Evolutionary conservation across 2,888 invertebrate species (phyloP).

Genomic region (Panopea generosa): DNA sequence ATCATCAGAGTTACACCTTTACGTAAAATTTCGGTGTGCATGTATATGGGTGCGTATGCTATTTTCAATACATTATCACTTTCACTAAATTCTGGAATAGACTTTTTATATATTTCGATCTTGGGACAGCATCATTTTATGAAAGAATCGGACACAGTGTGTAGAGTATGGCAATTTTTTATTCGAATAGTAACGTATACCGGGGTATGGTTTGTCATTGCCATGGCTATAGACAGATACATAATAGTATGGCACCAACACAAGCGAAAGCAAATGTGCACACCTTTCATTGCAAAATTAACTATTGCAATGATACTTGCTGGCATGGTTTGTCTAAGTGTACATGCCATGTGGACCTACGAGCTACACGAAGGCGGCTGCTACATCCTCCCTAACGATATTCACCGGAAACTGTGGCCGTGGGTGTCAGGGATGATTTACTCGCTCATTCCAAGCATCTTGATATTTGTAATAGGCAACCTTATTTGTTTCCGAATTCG

Average conservation of each 20-base stretch:
- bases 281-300: constrained; percentile 75
- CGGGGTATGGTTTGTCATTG: constrained; percentile 78
- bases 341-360: constrained; percentile 80
- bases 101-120: constrained; percentile 68
- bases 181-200: constrained; percentile 71
- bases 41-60: constrained; percentile 73
- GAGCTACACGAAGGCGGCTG: constrained; percentile 61
- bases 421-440: constrained; percentile 73
- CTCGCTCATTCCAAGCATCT: constrained; percentile 69
- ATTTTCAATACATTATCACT: constrained; percentile 71
- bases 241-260: constrained; percentile 69
- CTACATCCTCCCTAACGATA: constrained; percentile 45
- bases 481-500: constrained; percentile 49
- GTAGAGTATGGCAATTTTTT: constrained; percentile 75
- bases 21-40: constrained; percentile 61
- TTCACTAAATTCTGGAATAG: constrained; percentile 68
- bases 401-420: constrained; percentile 74
- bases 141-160: constrained; percentile 71
- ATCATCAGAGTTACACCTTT: constrained; percentile 61
- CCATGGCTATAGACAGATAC: constrained; percentile 76
- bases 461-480: constrained; percentile 64
- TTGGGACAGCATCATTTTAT: constrained; percentile 61
- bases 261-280: constrained; percentile 70
- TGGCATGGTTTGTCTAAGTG: constrained; percentile 72
- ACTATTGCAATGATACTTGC: constrained; percentile 67